phyloP scores from a whole-genome alignment of 2,888 invertebrate genomes.

The Girardia tigrina region DNA sequence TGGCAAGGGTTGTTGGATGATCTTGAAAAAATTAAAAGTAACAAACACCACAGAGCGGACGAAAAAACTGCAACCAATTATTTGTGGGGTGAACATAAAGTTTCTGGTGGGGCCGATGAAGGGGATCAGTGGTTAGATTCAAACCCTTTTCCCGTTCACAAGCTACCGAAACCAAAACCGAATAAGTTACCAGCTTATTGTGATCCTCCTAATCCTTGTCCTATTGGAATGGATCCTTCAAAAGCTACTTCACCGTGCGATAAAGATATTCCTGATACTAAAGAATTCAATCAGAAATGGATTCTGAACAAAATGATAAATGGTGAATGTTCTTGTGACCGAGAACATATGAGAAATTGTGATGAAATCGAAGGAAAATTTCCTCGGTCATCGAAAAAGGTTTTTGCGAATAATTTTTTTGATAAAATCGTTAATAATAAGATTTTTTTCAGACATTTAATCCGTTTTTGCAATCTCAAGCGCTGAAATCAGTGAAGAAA shows the following conservation, averaged over 20 bases:
- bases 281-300: conserved; percentile 34
- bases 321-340: conserved; percentile 36
- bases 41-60: background rate
- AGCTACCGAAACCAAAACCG: conserved; percentile 32
- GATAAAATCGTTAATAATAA: background rate
- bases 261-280: conserved; percentile 32
- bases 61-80: conserved; percentile 32
- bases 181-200: conserved; percentile 36
- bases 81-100: conserved; percentile 36
- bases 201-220: conserved; percentile 37
- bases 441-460: background rate
- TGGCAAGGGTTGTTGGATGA: conserved; percentile 18
- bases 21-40: background rate
- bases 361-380: conserved; percentile 5
- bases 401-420: background rate
- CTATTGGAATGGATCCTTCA: conserved; percentile 35
- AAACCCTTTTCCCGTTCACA: conserved; percentile 24
- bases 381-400: too few species aligned
- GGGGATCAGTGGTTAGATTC: conserved; percentile 24
- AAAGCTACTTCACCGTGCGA: conserved; percentile 34
- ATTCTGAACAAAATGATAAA: conserved; percentile 33
- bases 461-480: background rate
- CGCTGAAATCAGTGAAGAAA: background rate
- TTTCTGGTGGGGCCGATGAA: conserved; percentile 35
- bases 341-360: conserved; percentile 37